These are phyloP conservation scores for Tachuris rubrigastra DNA, from an alignment of 2,113 vertebrate species.

Conservation along the genomic window DNA sequence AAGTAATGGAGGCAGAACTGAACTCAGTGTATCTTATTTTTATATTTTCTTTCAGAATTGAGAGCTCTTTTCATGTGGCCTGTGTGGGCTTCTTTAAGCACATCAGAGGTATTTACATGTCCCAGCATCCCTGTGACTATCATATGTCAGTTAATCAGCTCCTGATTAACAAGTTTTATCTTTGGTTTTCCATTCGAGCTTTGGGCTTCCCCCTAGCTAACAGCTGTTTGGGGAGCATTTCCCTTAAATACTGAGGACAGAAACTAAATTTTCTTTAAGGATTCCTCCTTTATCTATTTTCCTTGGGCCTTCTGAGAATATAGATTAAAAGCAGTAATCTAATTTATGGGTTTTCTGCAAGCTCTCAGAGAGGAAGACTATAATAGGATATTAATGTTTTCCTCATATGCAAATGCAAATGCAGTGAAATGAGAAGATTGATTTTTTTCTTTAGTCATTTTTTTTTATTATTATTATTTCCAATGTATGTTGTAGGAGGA, in stretches of 20 bases:
- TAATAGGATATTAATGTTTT: constrained; percentile 56
- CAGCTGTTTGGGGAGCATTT: not conserved
- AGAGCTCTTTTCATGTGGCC: not conserved
- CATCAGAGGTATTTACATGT: not conserved
- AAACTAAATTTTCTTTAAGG: not conserved
- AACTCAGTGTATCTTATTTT: not conserved
- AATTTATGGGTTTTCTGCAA: constrained; percentile 46
- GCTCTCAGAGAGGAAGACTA: not conserved
- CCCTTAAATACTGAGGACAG: not conserved
- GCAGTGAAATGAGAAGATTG: not conserved
- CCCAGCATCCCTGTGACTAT: not conserved
- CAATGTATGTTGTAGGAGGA: not conserved
- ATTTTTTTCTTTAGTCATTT: not conserved
- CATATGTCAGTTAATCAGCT: not conserved
- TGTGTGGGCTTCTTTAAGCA: not conserved
- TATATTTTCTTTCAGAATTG: not conserved
- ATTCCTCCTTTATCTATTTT: constrained; percentile 35
- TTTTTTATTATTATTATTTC: not conserved
- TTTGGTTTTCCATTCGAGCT: not conserved
- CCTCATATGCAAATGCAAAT: constrained; percentile 61
- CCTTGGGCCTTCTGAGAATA: constrained; percentile 6
- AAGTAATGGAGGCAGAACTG: not conserved
- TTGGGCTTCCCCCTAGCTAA: not conserved
- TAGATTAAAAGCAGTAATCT: constrained; percentile 59
- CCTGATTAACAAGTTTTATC: not conserved